Conservation (phyloP, 2,888 invertebrate genomes). For the Sarcophaga subvicina region DNA sequence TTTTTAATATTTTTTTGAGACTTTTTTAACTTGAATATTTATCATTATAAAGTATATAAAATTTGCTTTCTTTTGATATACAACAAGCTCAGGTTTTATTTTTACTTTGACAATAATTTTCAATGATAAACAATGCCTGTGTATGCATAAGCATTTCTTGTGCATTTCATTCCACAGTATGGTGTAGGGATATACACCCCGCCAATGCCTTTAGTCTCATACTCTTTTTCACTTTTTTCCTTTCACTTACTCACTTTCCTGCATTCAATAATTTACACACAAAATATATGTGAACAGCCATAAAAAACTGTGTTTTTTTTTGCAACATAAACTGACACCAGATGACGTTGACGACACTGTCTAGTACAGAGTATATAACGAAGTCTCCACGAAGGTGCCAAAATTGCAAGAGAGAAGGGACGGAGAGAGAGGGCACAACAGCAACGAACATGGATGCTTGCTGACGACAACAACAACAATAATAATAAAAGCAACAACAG, state of each 20-base stretch:
- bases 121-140: no score
- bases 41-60: no score
- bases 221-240: neutral
- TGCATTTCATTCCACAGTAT: conserved; percentile 40
- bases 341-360: conserved; percentile 44
- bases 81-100: no score
- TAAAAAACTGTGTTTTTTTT: conserved; percentile 52
- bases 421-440: conserved; percentile 2
- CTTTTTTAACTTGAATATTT: no score
- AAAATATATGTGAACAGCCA: conserved; percentile 76
- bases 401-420: neutral
- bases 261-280: conserved; percentile 76
- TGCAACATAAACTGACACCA: conserved; percentile 65
- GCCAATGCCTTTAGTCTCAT: conserved; percentile 13
- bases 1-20: no score
- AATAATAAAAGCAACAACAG: neutral
- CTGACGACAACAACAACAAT: neutral
- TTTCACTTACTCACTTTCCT: conserved; percentile 66
- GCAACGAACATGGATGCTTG: neutral
- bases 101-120: no score
- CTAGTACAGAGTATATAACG: neutral
- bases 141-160: no score
- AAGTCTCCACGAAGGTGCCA: neutral
- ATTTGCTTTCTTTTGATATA: no score
- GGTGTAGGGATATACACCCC: conserved; percentile 49